Evolutionary conservation across 2,797 vertebrate genomes (phyloP).

Genomic region (Sebastes flavidus): DNA sequence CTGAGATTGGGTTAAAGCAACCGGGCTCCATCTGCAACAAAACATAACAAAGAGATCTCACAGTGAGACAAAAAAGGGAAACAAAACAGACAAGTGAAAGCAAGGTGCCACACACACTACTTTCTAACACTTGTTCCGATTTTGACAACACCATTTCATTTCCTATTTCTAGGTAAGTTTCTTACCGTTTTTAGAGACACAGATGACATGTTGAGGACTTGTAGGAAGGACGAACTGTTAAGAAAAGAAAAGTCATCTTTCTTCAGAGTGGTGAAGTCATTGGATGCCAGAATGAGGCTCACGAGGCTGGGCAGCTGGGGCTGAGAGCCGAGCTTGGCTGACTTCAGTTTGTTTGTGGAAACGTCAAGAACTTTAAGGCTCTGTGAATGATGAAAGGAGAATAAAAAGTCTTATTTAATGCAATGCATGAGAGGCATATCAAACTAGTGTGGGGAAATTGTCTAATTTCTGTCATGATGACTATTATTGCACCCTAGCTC

Average conservation of each 20-base stretch:
- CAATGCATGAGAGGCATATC: not conserved
- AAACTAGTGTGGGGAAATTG: not conserved
- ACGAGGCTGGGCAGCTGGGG: conserved; percentile 85
- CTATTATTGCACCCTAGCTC: not conserved
- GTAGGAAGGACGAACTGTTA: conserved; percentile 78
- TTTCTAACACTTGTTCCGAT: not conserved
- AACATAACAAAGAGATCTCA: conserved; percentile 19
- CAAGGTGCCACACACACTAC: not conserved
- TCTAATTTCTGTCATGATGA: not conserved
- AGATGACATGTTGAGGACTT: conserved; percentile 86
- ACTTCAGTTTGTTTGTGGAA: conserved; percentile 86
- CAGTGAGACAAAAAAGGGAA: conserved; percentile 25
- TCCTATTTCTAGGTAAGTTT: conserved; percentile 27
- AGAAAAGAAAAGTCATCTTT: conserved; percentile 87
- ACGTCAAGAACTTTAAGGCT: conserved; percentile 87
- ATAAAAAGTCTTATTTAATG: not conserved
- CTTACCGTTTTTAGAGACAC: conserved; percentile 87
- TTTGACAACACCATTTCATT: conserved; percentile 37
- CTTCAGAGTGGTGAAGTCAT: conserved; percentile 81
- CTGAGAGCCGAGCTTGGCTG: conserved; percentile 83
- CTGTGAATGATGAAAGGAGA: conserved; percentile 70
- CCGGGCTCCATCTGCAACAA: conserved; percentile 83
- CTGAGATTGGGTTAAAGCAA: conserved; percentile 85
- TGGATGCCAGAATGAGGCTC: conserved; percentile 83
- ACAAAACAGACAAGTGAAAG: conserved; percentile 33